Evolutionary conservation across 2,113 vertebrate genomes (phyloP).

Genomic region (Megaceryle maxima): DNA sequence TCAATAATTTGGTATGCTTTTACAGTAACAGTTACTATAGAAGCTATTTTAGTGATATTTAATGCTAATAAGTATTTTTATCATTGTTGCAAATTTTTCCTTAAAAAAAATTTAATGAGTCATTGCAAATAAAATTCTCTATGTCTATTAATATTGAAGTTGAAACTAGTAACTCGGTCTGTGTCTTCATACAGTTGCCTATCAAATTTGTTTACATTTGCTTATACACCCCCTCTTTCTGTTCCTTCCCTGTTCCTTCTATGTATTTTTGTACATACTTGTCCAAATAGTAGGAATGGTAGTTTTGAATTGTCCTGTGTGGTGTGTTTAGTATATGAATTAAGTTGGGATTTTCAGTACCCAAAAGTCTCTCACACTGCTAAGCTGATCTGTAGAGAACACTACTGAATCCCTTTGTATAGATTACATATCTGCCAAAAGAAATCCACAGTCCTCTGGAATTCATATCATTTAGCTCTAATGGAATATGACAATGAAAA

Average conservation of each 20-base stretch:
- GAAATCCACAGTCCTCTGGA: neutral
- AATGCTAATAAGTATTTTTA: neutral
- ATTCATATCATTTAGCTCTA: neutral
- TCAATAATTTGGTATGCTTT: neutral
- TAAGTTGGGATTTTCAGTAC: neutral
- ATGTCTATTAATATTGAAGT: neutral
- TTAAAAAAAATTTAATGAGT: neutral
- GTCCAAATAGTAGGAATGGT: neutral
- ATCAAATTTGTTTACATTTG: neutral
- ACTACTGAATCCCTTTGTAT: neutral
- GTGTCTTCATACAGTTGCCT: neutral
- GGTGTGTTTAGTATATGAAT: neutral
- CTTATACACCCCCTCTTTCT: neutral
- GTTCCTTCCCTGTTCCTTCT: neutral
- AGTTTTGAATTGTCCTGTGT: neutral
- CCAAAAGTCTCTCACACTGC: neutral
- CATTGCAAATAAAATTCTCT: neutral
- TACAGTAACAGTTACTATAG: neutral
- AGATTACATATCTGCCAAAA: neutral
- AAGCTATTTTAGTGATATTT: neutral
- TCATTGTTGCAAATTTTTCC: neutral
- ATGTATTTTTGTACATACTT: neutral
- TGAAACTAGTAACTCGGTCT: neutral
- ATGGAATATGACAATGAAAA: conserved; percentile 17
- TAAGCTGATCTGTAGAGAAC: neutral